These are phyloP conservation scores for Procambarus virginalis DNA, from an alignment of 1,140 invertebrate species.

Conservation along the genomic window DNA sequence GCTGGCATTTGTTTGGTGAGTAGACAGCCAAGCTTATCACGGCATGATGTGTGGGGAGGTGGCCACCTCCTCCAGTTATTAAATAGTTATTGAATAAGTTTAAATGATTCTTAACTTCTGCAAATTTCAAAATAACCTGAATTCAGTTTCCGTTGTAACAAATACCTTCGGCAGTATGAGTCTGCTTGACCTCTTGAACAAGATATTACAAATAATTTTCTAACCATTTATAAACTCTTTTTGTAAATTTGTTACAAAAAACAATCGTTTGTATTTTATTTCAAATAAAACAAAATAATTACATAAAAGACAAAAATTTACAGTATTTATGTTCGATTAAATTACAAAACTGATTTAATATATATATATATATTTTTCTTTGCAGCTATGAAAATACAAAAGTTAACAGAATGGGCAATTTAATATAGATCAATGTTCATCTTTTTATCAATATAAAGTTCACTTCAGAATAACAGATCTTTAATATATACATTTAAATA, in stretches of 20 bases:
- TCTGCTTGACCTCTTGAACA: not conserved
- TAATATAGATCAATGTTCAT: not conserved
- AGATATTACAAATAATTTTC: not conserved
- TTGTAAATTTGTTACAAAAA: not conserved
- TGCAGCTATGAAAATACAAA: not conserved
- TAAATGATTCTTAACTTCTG: not conserved
- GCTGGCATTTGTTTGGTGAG: not conserved
- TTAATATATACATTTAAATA: constrained; percentile 47
- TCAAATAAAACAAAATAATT: not conserved
- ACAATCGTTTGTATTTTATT: not conserved
- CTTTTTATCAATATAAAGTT: not conserved
- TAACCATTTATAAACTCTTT: not conserved
- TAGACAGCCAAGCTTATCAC: constrained; percentile 2
- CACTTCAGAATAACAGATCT: not conserved
- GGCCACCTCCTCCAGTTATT: not conserved
- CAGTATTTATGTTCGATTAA: not conserved
- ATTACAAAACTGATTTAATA: not conserved
- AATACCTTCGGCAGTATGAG: not conserved
- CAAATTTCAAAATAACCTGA: not conserved
- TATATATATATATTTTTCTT: not conserved
- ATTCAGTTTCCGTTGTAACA: not conserved
- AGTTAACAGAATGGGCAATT: not conserved
- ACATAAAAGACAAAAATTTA: not conserved
- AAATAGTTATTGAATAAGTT: not conserved
- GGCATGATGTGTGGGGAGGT: not conserved